These are phyloP conservation scores for Cosmorhoe ocellata DNA, from an alignment of 2,888 invertebrate genomes.

Conservation along the genomic window DNA sequence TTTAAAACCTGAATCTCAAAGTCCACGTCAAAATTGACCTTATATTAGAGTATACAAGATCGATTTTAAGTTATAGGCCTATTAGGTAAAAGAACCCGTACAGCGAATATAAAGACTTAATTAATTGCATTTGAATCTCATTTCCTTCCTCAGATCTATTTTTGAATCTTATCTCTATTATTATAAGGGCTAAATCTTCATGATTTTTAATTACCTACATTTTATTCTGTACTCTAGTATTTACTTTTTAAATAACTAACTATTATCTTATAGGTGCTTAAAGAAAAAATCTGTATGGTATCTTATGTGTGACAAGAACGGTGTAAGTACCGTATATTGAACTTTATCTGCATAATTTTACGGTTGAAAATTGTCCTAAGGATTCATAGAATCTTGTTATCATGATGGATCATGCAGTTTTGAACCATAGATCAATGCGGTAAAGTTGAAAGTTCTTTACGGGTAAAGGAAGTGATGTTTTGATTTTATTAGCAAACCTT, in stretches of 20 bases:
- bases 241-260: conserved; percentile 8
- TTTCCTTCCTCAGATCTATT: conserved; percentile 49
- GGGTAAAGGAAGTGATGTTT: conserved; percentile 1
- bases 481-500: conserved; percentile 6
- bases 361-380: neutral
- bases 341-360: neutral
- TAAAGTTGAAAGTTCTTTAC: conserved; percentile 1
- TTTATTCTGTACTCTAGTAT: neutral
- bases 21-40: conserved; percentile 20
- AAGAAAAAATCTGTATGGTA: neutral
- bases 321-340: neutral
- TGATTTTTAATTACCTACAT: conserved; percentile 5
- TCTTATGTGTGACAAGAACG: neutral
- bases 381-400: neutral
- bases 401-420: neutral
- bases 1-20: conserved; percentile 20
- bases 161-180: conserved; percentile 47
- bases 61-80: conserved; percentile 33
- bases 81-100: conserved; percentile 38
- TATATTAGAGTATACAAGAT: conserved; percentile 7
- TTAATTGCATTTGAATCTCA: conserved; percentile 26
- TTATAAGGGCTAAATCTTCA: conserved; percentile 34
- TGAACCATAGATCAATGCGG: neutral
- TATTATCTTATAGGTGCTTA: conserved; percentile 8
- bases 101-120: conserved; percentile 59